Base-by-base conservation (phyloP, 2,797 vertebrate species). In the Triplophysa bombifrons region DNA sequence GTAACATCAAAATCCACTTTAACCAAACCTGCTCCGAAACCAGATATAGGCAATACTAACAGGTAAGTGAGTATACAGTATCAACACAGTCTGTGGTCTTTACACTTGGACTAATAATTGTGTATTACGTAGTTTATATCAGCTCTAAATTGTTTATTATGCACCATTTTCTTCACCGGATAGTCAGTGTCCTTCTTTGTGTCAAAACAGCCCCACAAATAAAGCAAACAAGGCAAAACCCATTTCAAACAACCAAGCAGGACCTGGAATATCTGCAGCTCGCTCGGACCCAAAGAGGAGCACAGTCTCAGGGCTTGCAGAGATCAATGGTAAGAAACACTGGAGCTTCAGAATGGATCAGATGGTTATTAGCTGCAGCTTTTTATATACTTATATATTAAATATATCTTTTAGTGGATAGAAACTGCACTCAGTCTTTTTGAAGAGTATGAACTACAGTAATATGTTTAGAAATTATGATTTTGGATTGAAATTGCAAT, bases 301-400 rank as follows among this genome's bases (percentile, higher is more conserved):
- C 78, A 84, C 91, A 27, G 74, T 92, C 48, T 89, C 85, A 44
- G 83, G 34, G 82, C 83, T 89, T 84, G 79, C 86, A 58, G 94
- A 96, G 82, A 93, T 83, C 82, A 93, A 92, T 83, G 95, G 97
- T 99, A 92, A 91, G 90, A 77, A 14, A 82, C 4, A 19, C 51
- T 56, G 72, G 19, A 14, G 41, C 55, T 70, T 70, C 46, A 56
- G 22, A 20, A 77, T 73, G 60, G 10, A 46, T 1, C 10, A 69
- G 22, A 66, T 60, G 1, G 7, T 69, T 56, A 27, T 58, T 67
- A 41, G 50, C 53, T 68, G 5, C 4, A 30, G 27, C 60, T 17
- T 63, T 48, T 48, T 14, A 48, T 41, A 41, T 41, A 41, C 41
- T 41, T 41, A 11, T 38, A 38, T 38, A 38, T 38, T 38, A 38